Conservation (phyloP, 2,113 vertebrate genomes). For the Asarcornis scutulata region DNA sequence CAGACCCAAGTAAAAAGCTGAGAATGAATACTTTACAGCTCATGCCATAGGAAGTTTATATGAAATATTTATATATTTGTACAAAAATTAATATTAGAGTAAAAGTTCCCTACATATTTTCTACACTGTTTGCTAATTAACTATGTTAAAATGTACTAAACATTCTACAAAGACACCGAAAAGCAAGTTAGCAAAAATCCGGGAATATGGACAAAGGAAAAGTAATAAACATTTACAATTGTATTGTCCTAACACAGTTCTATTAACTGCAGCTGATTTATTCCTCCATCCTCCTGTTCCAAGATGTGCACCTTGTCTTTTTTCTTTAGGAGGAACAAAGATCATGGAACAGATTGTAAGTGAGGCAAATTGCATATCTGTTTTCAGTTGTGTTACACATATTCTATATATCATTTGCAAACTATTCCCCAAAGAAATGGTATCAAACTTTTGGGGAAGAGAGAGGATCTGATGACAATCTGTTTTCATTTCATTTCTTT, state of each 20-base stretch:
- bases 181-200: constrained; percentile 46
- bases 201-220: constrained; percentile 48
- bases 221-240: not conserved
- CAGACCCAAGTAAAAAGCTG: constrained; percentile 75
- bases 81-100: constrained; percentile 50
- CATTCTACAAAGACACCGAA: not conserved
- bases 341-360: constrained; percentile 78
- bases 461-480: constrained; percentile 74
- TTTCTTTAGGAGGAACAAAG: constrained; percentile 72
- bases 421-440: constrained; percentile 77
- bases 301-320: constrained; percentile 57
- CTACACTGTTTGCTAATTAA: not conserved
- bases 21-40: not conserved
- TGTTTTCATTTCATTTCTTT: constrained; percentile 76
- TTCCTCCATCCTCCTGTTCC: constrained; percentile 49
- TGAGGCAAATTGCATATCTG: constrained; percentile 73
- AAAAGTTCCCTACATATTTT: not conserved
- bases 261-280: constrained; percentile 72
- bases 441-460: constrained; percentile 76
- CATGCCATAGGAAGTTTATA: not conserved
- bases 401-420: constrained; percentile 78
- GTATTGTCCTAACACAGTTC: constrained; percentile 33
- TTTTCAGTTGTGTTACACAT: constrained; percentile 74
- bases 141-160: not conserved
- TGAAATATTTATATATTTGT: not conserved